A percentile compares a stretch with the other conserved stretches of the same genome.
These are phyloP conservation scores for Limnephilus auricula DNA, from an alignment of 2,888 invertebrate species.

Conservation along the genomic window DNA sequence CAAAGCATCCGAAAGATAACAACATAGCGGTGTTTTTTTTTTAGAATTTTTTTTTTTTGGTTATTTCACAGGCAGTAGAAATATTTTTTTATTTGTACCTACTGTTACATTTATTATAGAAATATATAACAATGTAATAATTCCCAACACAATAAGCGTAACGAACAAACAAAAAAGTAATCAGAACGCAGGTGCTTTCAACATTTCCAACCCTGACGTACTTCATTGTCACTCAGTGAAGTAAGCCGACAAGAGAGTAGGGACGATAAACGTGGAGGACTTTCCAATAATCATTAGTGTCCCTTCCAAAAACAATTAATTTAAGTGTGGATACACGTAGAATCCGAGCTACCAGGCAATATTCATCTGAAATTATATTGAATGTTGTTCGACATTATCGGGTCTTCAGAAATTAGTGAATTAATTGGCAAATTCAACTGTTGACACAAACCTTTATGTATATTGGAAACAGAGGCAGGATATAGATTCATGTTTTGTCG, in stretches of 20 bases:
- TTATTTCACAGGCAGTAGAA: background rate
- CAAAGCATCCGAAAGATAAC: background rate
- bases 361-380: background rate
- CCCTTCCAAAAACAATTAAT: background rate
- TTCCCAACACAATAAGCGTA: background rate
- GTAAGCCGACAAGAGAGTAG: background rate
- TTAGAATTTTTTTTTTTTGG: too few species aligned
- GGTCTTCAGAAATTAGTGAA: background rate
- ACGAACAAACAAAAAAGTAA: background rate
- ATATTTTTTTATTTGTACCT: background rate
- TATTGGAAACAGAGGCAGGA: background rate
- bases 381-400: background rate
- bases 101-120: background rate
- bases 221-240: background rate
- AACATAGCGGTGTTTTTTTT: background rate
- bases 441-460: slow-evolving; percentile 13
- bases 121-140: background rate
- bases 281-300: background rate
- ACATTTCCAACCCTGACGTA: background rate
- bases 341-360: background rate
- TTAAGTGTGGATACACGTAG: background rate
- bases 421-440: slow-evolving; percentile 11
- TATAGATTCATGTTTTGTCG: background rate
- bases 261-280: background rate
- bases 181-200: background rate